A percentile compares a stretch with the other conserved stretches of the same genome.
Evolutionary conservation across 2,113 vertebrate genomes (phyloP).

Genomic region (Hemicordylus capensis): DNA sequence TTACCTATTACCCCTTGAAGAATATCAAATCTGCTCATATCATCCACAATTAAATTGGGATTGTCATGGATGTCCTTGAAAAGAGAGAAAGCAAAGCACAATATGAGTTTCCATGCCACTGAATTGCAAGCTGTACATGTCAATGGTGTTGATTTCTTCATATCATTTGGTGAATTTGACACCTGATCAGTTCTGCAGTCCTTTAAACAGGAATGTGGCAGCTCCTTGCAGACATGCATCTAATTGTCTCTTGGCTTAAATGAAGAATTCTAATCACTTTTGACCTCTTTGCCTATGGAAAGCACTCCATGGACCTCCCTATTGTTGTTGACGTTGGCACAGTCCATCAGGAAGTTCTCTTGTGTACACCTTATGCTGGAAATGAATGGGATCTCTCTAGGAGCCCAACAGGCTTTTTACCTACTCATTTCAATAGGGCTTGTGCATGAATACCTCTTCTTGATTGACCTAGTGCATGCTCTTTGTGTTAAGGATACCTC

Average conservation of each 20-base stretch:
- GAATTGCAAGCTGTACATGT: background rate
- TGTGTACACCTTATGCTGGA: background rate
- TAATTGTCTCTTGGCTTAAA: background rate
- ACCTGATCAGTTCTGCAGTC: background rate
- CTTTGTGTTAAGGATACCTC: too few species aligned
- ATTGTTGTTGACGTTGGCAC: background rate
- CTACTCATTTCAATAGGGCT: background rate
- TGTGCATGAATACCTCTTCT: background rate
- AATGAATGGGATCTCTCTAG: background rate
- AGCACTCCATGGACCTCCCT: too few species aligned
- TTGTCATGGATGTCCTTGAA: conserved; percentile 63
- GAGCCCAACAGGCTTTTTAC: background rate
- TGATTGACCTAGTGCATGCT: background rate
- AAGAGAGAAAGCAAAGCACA: conserved; percentile 39
- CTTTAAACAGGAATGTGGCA: background rate
- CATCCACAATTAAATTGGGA: conserved; percentile 70
- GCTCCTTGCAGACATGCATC: background rate
- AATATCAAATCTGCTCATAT: conserved; percentile 77
- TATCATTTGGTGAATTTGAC: background rate
- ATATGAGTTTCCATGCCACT: background rate
- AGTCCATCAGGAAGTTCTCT: background rate
- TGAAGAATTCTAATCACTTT: background rate
- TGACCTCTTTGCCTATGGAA: background rate
- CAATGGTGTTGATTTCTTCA: background rate
- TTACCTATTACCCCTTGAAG: conserved; percentile 77